Percentiles rank a stretch among this genome's conserved stretches.
These are phyloP conservation scores for Hypomecis punctinalis DNA, from an alignment of 2,888 invertebrate genomes.

Conservation along the genomic window DNA sequence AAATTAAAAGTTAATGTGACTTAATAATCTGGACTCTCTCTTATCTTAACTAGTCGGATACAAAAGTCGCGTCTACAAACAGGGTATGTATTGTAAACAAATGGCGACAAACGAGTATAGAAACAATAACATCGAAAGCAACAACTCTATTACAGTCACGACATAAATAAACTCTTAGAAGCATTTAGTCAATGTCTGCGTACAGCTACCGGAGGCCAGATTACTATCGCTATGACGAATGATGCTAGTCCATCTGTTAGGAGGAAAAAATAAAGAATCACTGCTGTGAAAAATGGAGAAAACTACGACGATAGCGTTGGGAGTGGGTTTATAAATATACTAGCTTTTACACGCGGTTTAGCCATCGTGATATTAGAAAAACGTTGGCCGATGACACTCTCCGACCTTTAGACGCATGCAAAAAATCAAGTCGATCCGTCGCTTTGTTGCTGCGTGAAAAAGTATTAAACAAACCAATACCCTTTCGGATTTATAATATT, in stretches of 20 bases:
- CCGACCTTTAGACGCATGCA: no score
- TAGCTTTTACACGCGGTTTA: neutral
- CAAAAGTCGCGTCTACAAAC: neutral
- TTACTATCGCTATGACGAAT: conserved; percentile 44
- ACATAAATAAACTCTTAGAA: conserved; percentile 56
- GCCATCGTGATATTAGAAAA: no score
- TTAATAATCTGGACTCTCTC: no score
- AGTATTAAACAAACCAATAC: no score
- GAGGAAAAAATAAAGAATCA: conserved; percentile 29
- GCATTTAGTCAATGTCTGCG: conserved; percentile 62
- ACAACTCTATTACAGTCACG: conserved; percentile 41
- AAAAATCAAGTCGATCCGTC: no score
- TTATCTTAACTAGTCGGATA: neutral
- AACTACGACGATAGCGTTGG: conserved; percentile 16
- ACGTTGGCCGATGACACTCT: no score
- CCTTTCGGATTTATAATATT: no score
- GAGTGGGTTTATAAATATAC: neutral
- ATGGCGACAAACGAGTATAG: conserved; percentile 21
- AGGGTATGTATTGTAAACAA: conserved; percentile 4
- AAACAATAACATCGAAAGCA: conserved; percentile 34
- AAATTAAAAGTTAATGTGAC: no score
- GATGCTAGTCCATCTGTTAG: conserved; percentile 35
- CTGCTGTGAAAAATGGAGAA: conserved; percentile 29
- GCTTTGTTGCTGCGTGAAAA: no score
- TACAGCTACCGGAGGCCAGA: conserved; percentile 50